Conservation (phyloP, 2,888 invertebrate species). For the Entomobrya multifasciata region DNA sequence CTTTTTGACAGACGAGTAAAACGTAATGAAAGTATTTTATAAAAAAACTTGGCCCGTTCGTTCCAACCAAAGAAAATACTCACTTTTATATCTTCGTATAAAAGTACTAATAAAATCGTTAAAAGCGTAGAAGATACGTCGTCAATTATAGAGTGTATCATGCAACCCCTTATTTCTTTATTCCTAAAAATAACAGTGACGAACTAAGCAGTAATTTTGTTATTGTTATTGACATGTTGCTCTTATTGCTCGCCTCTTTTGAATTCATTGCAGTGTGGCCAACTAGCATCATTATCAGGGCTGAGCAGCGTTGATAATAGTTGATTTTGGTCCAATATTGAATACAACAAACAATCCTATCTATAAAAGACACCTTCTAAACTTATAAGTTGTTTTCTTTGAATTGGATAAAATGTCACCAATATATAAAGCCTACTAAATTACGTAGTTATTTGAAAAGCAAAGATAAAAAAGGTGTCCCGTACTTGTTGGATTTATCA, state of each 20-base stretch:
- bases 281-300: not conserved
- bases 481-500: too few species aligned
- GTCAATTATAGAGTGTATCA: not conserved
- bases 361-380: not conserved
- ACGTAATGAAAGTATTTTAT: not conserved
- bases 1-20: slow-evolving; percentile 37
- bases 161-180: not conserved
- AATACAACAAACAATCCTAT: not conserved
- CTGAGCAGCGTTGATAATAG: not conserved
- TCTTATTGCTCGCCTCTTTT: not conserved
- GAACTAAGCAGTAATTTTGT: slow-evolving; percentile 16
- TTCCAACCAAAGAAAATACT: too few species aligned
- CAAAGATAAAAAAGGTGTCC: too few species aligned
- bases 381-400: not conserved
- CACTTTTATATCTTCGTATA: too few species aligned
- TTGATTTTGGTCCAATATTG: slow-evolving; percentile 33
- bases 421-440: too few species aligned
- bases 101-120: too few species aligned
- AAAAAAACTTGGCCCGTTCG: not conserved
- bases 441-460: too few species aligned
- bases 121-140: not conserved
- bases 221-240: slow-evolving; percentile 32
- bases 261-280: slow-evolving; percentile 29
- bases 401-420: not conserved
- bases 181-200: slow-evolving; percentile 56